Conservation (phyloP, 2,797 vertebrate species). For the Graptemys geographica region DNA sequence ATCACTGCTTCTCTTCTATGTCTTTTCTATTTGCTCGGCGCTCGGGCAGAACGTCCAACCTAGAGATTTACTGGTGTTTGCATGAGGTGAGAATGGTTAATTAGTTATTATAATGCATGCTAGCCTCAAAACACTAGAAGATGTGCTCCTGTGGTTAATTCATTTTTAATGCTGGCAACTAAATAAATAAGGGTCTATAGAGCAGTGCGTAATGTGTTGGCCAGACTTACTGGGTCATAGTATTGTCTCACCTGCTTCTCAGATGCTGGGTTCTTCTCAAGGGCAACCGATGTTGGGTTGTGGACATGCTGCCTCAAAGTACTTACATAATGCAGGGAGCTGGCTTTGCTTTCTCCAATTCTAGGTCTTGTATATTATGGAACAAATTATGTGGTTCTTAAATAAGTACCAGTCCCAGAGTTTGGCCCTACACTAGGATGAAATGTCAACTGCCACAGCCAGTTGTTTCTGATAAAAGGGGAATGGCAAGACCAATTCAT, state of each 20-base stretch:
- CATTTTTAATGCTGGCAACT: slow-evolving; percentile 46
- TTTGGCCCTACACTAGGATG: neutral
- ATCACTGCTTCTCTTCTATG: neutral
- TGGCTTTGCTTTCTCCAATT: neutral
- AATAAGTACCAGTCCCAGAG: neutral
- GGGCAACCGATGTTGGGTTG: neutral
- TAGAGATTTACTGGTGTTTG: slow-evolving; percentile 43
- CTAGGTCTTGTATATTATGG: neutral
- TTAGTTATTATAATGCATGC: slow-evolving; percentile 61
- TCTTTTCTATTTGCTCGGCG: neutral
- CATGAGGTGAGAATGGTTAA: slow-evolving; percentile 47
- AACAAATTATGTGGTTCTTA: neutral
- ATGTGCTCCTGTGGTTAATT: slow-evolving; percentile 37
- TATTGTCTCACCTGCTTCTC: neutral
- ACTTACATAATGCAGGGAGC: neutral
- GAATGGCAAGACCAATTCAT: neutral
- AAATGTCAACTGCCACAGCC: neutral
- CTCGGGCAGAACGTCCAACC: neutral
- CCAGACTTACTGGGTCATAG: neutral
- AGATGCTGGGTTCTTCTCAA: neutral
- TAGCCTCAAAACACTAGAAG: slow-evolving; percentile 23
- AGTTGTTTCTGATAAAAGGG: neutral
- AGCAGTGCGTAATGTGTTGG: neutral
- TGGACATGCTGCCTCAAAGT: neutral
- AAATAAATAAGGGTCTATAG: neutral